Base-by-base conservation (phyloP, 2,113 vertebrate genomes). In the Misgurnus anguillicaudatus region DNA sequence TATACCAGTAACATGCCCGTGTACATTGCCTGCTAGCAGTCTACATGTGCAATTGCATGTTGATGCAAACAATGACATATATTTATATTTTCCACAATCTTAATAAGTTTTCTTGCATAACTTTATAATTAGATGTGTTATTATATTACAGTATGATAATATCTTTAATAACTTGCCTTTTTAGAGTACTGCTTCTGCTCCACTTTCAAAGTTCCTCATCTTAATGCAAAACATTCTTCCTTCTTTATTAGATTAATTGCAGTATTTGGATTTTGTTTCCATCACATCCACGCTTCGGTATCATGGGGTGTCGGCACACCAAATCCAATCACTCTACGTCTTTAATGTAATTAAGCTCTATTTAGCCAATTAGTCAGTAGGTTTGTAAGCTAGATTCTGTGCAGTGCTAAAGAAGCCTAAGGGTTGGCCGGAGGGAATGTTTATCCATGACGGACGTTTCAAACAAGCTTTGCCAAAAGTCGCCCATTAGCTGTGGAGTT, bases 171-270 rank as follows among this genome's bases (percentile, higher is more conserved):
- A 31, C 24, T 31, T 31, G 24, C 24, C 48, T 53, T 21, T 73
- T 58, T 38, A 60, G 13, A 58, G 38, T 16, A 74, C 55, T 24
- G 9, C 13, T 41, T 58, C 31, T 24, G 0, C 45, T 63, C 6
- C 58, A 48, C 8, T 58, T 74, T 58, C 36, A 70, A 58, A 64
- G 47, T 58, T 67, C 64, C 51, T 36, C 38, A 39, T 45, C 21
- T 57, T 47, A 53, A 80, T 9, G 38, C 24, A 31, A 5, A 38
- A 53, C 55, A n/a, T 74, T 68, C 68, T 67, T 66, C 31, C 11
- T 74, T 19, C 60, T 84, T 81, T 31, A 84, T 81, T 75, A 78
- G 51, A 84, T 81, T 79, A 71, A 81, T 83, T 76, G 75, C 72
- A 53, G 16, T 4, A 4, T 57, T 75, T 75, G 51, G n/a, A 78